Percentiles rank a stretch among this genome's conserved stretches.
phyloP scores from a whole-genome alignment of 2,113 vertebrate genomes.

The Toxotes chatareus region DNA sequence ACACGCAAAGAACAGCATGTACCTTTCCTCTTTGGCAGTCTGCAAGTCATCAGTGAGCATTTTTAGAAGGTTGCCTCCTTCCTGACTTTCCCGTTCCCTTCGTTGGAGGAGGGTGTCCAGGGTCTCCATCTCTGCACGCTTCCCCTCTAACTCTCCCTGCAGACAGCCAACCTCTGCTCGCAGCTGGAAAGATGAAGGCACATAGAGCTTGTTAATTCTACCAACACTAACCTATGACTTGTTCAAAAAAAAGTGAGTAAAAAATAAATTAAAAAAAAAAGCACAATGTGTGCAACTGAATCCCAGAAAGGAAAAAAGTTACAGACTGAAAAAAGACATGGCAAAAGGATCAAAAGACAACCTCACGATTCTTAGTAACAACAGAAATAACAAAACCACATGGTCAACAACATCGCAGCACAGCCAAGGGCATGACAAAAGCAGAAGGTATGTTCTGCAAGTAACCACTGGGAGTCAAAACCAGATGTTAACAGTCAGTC shows the following conservation, averaged over 20 bases:
- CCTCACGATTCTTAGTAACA: background rate
- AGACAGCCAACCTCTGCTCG: conserved; percentile 84
- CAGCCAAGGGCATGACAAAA: conserved; percentile 32
- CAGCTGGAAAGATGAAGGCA: conserved; percentile 78
- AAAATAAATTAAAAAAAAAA: too few relatives aligned
- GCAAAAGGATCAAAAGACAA: background rate
- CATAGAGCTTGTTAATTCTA: background rate
- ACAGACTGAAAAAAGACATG: conserved; percentile 5
- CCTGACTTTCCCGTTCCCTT: conserved; percentile 88
- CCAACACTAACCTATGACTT: background rate
- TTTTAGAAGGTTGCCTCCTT: conserved; percentile 86
- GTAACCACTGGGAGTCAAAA: conserved; percentile 10
- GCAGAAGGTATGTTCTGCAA: background rate
- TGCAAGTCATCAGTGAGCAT: conserved; percentile 89
- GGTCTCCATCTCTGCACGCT: conserved; percentile 85
- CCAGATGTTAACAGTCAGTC: conserved; percentile 6
- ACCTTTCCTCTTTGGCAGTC: conserved; percentile 87
- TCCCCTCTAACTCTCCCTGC: conserved; percentile 83
- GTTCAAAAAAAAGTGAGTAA: too few relatives aligned
- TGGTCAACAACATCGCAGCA: background rate
- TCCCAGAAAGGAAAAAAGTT: background rate
- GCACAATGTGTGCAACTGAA: background rate
- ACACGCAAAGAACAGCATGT: background rate
- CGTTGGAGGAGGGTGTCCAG: conserved; percentile 87
- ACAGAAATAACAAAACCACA: conserved; percentile 5